A percentile compares a stretch with the other conserved stretches of the same genome.
Conservation (phyloP, 64 coral and sea anemone genomes). For the Stylophora pistillata region DNA sequence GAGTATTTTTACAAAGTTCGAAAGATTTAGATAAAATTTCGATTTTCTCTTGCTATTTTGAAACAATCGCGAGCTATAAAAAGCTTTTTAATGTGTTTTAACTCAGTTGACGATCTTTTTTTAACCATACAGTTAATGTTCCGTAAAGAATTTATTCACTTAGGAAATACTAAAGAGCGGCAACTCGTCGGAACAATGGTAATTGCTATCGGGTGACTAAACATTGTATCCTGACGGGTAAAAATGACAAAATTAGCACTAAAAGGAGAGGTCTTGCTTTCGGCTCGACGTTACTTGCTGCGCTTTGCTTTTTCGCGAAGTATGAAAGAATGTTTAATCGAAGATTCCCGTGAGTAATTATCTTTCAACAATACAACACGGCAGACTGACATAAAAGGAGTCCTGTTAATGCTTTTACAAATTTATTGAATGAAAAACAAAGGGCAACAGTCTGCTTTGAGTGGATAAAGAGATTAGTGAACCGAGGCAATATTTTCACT, state of each 20-base stretch:
- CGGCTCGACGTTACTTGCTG: background rate
- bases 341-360: too few relatives aligned
- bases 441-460: conserved; percentile 5
- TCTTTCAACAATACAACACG: background rate
- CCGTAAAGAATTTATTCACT: background rate
- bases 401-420: background rate
- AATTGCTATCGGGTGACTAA: background rate
- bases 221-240: background rate
- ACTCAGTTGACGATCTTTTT: background rate
- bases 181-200: conserved; percentile 30
- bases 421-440: conserved; percentile 15
- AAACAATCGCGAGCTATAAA: background rate
- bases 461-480: background rate
- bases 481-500: background rate
- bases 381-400: background rate
- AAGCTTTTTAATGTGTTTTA: background rate
- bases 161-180: conserved; percentile 23
- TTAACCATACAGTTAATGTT: background rate
- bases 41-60: background rate
- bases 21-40: background rate
- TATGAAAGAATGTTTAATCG: background rate
- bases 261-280: background rate
- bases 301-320: too few relatives aligned
- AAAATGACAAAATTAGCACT: background rate
- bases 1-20: background rate